A percentile compares a stretch with the other conserved stretches of the same genome.
phyloP scores from a whole-genome alignment of 1,140 invertebrate genomes.

The Camponotus pennsylvanicus region DNA sequence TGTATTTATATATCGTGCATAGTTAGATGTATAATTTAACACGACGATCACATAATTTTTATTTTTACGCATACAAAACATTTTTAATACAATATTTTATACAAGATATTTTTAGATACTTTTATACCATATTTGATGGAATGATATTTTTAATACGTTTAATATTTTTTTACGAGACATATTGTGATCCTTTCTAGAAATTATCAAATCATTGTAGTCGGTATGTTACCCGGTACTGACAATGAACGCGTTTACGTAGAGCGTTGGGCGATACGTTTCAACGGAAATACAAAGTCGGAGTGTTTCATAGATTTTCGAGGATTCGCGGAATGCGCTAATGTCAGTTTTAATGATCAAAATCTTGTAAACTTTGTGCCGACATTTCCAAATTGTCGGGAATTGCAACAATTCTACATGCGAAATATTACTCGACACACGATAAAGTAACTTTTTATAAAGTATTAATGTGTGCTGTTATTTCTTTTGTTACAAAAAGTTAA shows the following conservation, averaged over 20 bases:
- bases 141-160: not conserved
- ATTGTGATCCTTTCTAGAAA: slow-evolving; percentile 50
- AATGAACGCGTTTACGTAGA: slow-evolving; percentile 75
- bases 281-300: slow-evolving; percentile 73
- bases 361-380: slow-evolving; percentile 70
- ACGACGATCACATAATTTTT: not conserved
- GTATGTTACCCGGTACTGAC: slow-evolving; percentile 73
- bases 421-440: slow-evolving; percentile 78
- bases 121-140: not conserved
- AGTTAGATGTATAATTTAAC: slow-evolving; percentile 25
- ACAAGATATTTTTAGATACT: no score
- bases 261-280: slow-evolving; percentile 77
- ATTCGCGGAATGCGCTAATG: slow-evolving; percentile 74
- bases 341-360: slow-evolving; percentile 69
- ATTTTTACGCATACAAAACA: not conserved
- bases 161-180: not conserved
- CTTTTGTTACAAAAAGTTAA: slow-evolving; percentile 1
- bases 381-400: slow-evolving; percentile 67
- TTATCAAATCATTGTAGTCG: slow-evolving; percentile 76
- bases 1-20: not conserved
- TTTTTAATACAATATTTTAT: no score
- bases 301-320: slow-evolving; percentile 78
- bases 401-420: slow-evolving; percentile 67
- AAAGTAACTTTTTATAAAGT: slow-evolving; percentile 68
- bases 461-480: not conserved